phyloP scores from a whole-genome alignment of 2,888 invertebrate species.

The Eustalomyia histrio region DNA sequence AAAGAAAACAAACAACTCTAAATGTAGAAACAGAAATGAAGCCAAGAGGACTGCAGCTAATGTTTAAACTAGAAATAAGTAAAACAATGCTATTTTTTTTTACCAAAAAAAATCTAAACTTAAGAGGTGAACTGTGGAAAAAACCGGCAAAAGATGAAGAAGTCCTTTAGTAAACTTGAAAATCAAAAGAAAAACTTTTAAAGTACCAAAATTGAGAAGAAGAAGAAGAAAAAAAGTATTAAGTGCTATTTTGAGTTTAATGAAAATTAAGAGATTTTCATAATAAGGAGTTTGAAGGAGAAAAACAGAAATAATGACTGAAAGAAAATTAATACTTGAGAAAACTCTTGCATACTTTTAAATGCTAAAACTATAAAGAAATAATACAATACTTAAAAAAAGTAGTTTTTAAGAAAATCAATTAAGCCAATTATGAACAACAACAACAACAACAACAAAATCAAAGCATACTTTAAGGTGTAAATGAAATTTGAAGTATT shows the following conservation, averaged over 20 bases:
- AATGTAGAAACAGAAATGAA: constrained; percentile 4
- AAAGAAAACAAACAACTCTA: not conserved
- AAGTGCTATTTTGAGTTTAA: constrained; percentile 61
- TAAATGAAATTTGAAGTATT: not conserved
- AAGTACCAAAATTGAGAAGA: constrained; percentile 20
- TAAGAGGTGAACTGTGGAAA: constrained; percentile 7
- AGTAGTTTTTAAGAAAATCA: constrained; percentile 59
- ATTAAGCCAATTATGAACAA: constrained; percentile 57
- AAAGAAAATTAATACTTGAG: constrained; percentile 28
- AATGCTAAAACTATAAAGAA: constrained; percentile 42
- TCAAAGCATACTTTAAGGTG: constrained; percentile 21
- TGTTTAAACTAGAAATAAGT: constrained; percentile 16
- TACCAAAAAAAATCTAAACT: not conserved
- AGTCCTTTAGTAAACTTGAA: constrained; percentile 34
- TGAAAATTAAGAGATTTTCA: constrained; percentile 62
- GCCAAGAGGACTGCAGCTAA: constrained; percentile 44
- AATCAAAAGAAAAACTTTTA: constrained; percentile 40
- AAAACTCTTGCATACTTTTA: constrained; percentile 29
- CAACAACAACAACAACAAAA: not conserved
- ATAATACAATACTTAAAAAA: constrained; percentile 46
- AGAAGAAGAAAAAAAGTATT: constrained; percentile 14
- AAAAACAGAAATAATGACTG: not conserved
- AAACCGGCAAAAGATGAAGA: not conserved
- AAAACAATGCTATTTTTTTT: constrained; percentile 15
- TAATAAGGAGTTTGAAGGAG: constrained; percentile 8